phyloP scores from a whole-genome alignment of 2,888 invertebrate genomes.

The Osmoderma eremita region DNA sequence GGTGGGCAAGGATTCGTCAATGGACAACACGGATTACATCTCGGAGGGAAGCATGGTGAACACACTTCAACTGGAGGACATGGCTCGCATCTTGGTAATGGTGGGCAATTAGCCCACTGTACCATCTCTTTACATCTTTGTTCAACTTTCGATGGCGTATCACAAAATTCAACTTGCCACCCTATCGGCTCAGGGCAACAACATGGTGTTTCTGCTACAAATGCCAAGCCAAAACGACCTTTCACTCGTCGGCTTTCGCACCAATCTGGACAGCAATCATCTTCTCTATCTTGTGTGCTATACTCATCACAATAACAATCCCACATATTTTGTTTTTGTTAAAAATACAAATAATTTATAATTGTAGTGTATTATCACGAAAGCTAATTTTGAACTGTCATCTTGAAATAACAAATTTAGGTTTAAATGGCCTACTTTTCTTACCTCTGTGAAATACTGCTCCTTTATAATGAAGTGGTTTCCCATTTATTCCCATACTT shows the following conservation, averaged over 20 bases:
- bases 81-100: slow-evolving; percentile 49
- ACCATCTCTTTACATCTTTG: slow-evolving; percentile 57
- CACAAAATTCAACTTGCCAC: slow-evolving; percentile 60
- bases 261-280: slow-evolving; percentile 42
- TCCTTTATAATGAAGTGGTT: slow-evolving; percentile 86
- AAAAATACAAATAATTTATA: slow-evolving; percentile 31
- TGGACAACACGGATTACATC: slow-evolving; percentile 49
- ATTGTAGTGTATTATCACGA: neutral
- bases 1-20: slow-evolving; percentile 46
- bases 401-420: slow-evolving; percentile 18
- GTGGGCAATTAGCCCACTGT: slow-evolving; percentile 58
- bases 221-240: slow-evolving; percentile 60
- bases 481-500: slow-evolving; percentile 75
- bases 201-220: slow-evolving; percentile 56
- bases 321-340: slow-evolving; percentile 37
- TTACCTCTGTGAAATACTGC: slow-evolving; percentile 81
- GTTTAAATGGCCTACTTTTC: slow-evolving; percentile 28
- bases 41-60: slow-evolving; percentile 45
- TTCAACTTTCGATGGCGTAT: slow-evolving; percentile 58
- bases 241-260: slow-evolving; percentile 47
- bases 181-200: slow-evolving; percentile 55
- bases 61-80: slow-evolving; percentile 47
- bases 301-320: slow-evolving; percentile 39
- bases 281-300: slow-evolving; percentile 17
- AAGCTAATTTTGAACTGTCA: slow-evolving; percentile 35